Evolutionary conservation across 2,797 vertebrate genomes (phyloP).

Genomic region (Onychomys torridus): DNA sequence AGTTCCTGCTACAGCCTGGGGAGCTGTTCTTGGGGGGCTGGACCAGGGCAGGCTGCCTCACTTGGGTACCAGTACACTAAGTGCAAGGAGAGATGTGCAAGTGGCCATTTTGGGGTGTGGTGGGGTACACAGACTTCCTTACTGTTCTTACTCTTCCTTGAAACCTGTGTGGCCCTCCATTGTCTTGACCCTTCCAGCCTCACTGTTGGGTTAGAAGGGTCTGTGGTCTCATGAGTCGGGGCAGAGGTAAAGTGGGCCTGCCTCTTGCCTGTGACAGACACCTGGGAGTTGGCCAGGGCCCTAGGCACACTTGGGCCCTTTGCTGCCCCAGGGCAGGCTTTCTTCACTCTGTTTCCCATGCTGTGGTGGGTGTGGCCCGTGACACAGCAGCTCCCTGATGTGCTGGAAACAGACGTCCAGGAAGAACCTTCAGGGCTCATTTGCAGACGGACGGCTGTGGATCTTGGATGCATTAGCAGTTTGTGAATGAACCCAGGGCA

Average conservation of each 20-base stretch:
- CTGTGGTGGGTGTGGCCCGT: not conserved
- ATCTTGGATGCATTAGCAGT: not conserved
- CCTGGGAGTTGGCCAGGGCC: not conserved
- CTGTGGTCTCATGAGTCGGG: not conserved
- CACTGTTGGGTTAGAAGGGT: not conserved
- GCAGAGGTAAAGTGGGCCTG: not conserved
- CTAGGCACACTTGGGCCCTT: not conserved
- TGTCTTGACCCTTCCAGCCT: rapidly evolving
- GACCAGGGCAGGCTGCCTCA: no score
- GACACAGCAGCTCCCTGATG: not conserved
- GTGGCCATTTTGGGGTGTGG: not conserved
- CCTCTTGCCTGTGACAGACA: not conserved
- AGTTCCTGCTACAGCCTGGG: not conserved
- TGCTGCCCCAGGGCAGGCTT: not conserved
- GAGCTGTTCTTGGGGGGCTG: not conserved
- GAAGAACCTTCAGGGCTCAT: not conserved
- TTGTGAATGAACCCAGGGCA: not conserved
- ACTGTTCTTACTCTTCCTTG: not conserved
- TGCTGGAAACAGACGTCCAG: not conserved
- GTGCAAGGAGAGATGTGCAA: rapidly evolving
- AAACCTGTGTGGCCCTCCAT: rapidly evolving
- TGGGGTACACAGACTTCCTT: not conserved
- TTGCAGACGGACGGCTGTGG: not conserved
- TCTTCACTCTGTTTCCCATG: rapidly evolving
- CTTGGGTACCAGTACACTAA: not conserved